Base-by-base conservation (phyloP, 2,113 vertebrate genomes). In the Rhinopithecus roxellana region DNA sequence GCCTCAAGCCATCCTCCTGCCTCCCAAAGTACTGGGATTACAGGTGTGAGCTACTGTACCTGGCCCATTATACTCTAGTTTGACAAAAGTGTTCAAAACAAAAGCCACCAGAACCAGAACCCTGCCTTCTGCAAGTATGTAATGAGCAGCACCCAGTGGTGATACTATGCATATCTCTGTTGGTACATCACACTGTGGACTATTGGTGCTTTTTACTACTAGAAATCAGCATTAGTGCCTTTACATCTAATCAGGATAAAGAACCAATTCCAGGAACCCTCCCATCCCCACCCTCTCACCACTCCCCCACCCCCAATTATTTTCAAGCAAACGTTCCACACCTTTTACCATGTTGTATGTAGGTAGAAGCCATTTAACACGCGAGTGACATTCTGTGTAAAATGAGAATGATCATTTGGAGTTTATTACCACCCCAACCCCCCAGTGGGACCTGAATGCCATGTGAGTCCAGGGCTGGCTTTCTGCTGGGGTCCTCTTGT, bases 101-200 rank as follows among this genome's bases (percentile, higher is more conserved):
- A 18, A 25, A 18, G 12, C 16, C 79, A 67, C 6, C 57, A 14
- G 6, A 57, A 8, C 20, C 14, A 18, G 67, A 69, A 69, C 48
- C 35, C 61, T 38, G 35, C 30, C n/a, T 80, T 43, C 25, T 79
- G 18, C 1, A 11, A 18, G 7, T 6, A 6, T 8, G 38, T 10
- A 11, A 30, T 5, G 27, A 52, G 52, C 35, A 50, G 67, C 38
- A 4, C 22, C 2, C 75, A 10, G 20, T 16, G 27, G 12, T 2
- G 5, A 1, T 17, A 10, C 25, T 61, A 3, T 32, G 17, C 2
- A 0, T 3, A 2, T n/a, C 13, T 64, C 67, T 59, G 2, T 8
- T 18, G 55, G 38, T 50, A 52, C 48, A 1, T n/a, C 13, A 11
- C 11, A 20, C 25, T 14, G 30, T 12, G 32, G 27, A 17, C 52